Percentiles rank a stretch among this genome's conserved stretches.
phyloP scores from a whole-genome alignment of 1,140 invertebrate genomes.

The Sitophilus oryzae region DNA sequence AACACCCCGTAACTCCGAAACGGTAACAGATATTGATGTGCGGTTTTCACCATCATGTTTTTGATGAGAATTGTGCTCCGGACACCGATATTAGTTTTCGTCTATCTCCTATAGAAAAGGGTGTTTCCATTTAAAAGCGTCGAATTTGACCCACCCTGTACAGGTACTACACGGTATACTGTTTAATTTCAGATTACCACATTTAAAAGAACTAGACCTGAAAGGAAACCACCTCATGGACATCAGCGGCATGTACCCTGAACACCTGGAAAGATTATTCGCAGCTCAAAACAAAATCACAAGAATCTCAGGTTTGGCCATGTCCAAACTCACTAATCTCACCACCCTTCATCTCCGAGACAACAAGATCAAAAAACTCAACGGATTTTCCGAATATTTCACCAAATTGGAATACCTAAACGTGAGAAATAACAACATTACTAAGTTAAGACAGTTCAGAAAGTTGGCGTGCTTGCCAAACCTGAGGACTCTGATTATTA shows the following conservation, averaged over 20 bases:
- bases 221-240: constrained; percentile 48
- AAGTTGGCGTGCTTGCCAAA: constrained; percentile 46
- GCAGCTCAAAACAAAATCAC: constrained; percentile 30
- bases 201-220: constrained; percentile 45
- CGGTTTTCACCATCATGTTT: too few species aligned
- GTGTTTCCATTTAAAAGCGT: too few species aligned
- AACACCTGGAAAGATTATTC: constrained; percentile 44
- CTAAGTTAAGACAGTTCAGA: constrained; percentile 47
- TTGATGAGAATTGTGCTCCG: too few species aligned
- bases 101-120: too few species aligned
- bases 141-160: too few species aligned
- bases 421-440: constrained; percentile 48
- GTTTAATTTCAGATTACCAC: constrained; percentile 6
- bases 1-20: too few species aligned
- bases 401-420: constrained; percentile 50
- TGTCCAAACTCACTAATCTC: constrained; percentile 46
- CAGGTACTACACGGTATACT: too few species aligned
- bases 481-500: constrained; percentile 46
- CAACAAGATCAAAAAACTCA: constrained; percentile 48
- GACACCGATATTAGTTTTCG: too few species aligned
- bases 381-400: constrained; percentile 44
- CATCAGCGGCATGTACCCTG: constrained; percentile 43
- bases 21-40: too few species aligned
- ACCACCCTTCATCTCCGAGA: constrained; percentile 48
- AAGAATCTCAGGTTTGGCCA: constrained; percentile 32